phyloP scores from a whole-genome alignment of 2,888 invertebrate species.

The Drosophila robusta region DNA sequence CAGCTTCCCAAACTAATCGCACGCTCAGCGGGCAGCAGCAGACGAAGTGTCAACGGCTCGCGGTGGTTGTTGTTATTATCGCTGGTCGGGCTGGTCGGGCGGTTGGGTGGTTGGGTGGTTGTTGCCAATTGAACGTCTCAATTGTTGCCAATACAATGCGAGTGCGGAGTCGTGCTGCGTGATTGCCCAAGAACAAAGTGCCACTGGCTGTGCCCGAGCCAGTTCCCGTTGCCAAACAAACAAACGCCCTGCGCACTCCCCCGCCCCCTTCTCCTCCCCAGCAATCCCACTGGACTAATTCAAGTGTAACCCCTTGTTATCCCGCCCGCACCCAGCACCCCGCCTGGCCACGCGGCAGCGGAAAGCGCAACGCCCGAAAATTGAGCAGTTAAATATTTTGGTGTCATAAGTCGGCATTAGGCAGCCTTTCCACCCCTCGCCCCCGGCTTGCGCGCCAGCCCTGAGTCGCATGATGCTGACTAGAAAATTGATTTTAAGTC shows the following conservation, averaged over 20 bases:
- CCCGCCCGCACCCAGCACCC: constrained; percentile 28
- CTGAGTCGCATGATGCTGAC: neutral
- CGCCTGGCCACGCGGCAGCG: constrained; percentile 7
- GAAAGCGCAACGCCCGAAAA: constrained; percentile 73
- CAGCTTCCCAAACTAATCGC: constrained; percentile 77
- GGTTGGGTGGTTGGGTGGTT: constrained; percentile 51
- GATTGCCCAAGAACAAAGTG: constrained; percentile 67
- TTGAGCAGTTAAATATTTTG: constrained; percentile 84
- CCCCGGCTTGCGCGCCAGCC: neutral
- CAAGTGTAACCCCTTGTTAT: constrained; percentile 75
- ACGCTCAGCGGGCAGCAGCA: constrained; percentile 57
- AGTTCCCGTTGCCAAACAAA: constrained; percentile 51
- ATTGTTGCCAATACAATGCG: constrained; percentile 54
- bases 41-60: constrained; percentile 49
- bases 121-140: constrained; percentile 79
- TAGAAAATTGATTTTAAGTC: constrained; percentile 44
- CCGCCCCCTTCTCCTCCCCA: constrained; percentile 41
- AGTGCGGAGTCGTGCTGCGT: constrained; percentile 68
- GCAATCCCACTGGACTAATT: constrained; percentile 84
- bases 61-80: constrained; percentile 33
- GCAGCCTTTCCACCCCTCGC: neutral
- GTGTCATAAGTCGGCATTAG: constrained; percentile 84
- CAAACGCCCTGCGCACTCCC: constrained; percentile 49
- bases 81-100: constrained; percentile 5
- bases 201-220: constrained; percentile 12